Base-by-base conservation (phyloP, 2,113 vertebrate species). In the Phocoena sinus region DNA sequence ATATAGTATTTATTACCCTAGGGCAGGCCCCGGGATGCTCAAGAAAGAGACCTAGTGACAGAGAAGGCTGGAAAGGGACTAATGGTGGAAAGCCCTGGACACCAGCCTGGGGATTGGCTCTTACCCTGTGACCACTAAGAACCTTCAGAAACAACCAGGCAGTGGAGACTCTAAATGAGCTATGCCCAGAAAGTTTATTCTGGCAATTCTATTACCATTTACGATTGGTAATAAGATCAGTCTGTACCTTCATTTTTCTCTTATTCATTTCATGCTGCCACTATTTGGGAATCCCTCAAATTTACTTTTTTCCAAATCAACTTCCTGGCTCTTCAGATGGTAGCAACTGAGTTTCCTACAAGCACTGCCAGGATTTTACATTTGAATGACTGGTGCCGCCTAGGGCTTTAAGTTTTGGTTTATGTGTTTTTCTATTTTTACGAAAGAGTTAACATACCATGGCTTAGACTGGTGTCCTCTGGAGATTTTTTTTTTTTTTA, bases 241-340 rank as follows among this genome's bases (percentile, higher is more conserved):
- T 97, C 97, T 96, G 84, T 71, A 96, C 91, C 25, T 92, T 97
- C 77, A 60, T 96, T 96, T 95, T 96, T 83, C 79, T 95, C 93
- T 89, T 84, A 76, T 58, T 91, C 97, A 97, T 97, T 95, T 97
- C 94, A 94, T 93, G 95, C 83, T 97, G 97, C 98, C 96, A 71
- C 94, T 92, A 94, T 96, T 95, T 98, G 96, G 98, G 97, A 96
- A 96, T 98, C 96, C 76, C 89, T 93, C 96, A 97, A 93, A 97
- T 7, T 95, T 82, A 97, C 96, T 97, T 95, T 98, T 97, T 97
- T 94, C 93, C 89, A 98, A 98, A 96, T 95, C 97, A 90, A 96
- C 0, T 58, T 53, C 96, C 91, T 95, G 89, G 94, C 95, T 97
- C 97, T 94, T 97, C 95, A 96, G 94, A 98, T 95, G 94, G 97